A percentile compares a stretch with the other conserved stretches of the same genome.
Conservation (phyloP, 1,140 invertebrate genomes). For the Pomacea maculata region DNA sequence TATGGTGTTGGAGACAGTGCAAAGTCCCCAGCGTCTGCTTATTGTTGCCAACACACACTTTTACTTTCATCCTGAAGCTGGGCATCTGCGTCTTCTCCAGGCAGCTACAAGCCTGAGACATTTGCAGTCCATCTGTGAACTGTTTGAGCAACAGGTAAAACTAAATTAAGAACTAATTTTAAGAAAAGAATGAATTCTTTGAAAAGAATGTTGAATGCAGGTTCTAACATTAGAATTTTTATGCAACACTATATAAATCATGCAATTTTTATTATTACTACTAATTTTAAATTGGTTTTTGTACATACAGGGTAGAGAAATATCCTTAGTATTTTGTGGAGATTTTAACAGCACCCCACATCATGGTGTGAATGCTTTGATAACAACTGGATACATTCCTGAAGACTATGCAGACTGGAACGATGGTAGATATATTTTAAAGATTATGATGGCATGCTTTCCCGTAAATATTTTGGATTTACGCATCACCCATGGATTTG, state of each 20-base stretch:
- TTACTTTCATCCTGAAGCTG: constrained; percentile 88
- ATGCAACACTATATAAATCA: neutral
- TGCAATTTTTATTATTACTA: neutral
- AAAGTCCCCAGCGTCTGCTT: constrained; percentile 68
- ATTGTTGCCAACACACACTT: constrained; percentile 90
- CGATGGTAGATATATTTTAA: constrained; percentile 30
- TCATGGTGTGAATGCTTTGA: constrained; percentile 51
- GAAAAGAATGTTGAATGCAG: too few species aligned
- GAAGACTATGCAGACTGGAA: constrained; percentile 58
- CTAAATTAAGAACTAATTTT: too few species aligned
- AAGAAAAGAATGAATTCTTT: too few species aligned
- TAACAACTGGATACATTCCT: constrained; percentile 50
- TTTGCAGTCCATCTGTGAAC: constrained; percentile 40
- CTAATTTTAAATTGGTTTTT: neutral
- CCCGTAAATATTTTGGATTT: too few species aligned
- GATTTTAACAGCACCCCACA: constrained; percentile 64
- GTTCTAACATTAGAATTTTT: neutral
- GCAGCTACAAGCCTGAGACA: constrained; percentile 51
- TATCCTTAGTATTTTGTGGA: constrained; percentile 63
- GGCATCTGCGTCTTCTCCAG: constrained; percentile 84
- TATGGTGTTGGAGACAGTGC: constrained; percentile 71
- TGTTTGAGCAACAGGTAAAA: constrained; percentile 50
- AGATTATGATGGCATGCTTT: neutral
- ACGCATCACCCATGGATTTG: too few species aligned
- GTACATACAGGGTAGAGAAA: constrained; percentile 38